phyloP scores from a whole-genome alignment of 1,140 invertebrate species.

The Chionoecetes opilio region DNA sequence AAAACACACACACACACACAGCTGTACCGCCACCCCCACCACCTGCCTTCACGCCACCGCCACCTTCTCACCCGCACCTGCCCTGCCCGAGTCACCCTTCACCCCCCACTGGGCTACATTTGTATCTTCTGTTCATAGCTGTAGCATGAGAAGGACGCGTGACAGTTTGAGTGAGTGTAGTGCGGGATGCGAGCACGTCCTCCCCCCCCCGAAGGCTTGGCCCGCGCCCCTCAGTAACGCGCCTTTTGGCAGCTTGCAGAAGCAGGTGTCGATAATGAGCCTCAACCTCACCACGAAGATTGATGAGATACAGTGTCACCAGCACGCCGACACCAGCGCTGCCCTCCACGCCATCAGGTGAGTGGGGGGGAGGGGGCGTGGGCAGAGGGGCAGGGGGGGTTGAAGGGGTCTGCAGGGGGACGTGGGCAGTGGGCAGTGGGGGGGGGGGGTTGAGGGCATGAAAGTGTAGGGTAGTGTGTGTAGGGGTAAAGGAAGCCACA shows the following conservation, averaged over 20 bases:
- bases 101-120: neutral
- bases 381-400: neutral
- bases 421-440: neutral
- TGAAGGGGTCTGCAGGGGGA: neutral
- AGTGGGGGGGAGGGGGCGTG: slow-evolving; percentile 13
- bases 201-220: slow-evolving; percentile 38
- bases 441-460: no score
- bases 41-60: neutral
- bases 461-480: neutral
- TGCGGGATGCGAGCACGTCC: slow-evolving; percentile 69
- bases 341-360: slow-evolving; percentile 79
- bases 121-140: slow-evolving; percentile 59
- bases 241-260: slow-evolving; percentile 90
- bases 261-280: slow-evolving; percentile 98
- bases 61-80: neutral
- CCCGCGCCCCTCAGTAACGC: slow-evolving; percentile 74
- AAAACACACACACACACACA: no score
- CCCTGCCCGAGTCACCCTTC: neutral
- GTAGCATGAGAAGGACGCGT: slow-evolving; percentile 57
- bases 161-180: slow-evolving; percentile 77
- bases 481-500: no score
- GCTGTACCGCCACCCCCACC: neutral
- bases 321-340: slow-evolving; percentile 85
- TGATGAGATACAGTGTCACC: slow-evolving; percentile 91
- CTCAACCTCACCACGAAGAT: slow-evolving; percentile 96